A percentile compares a stretch with the other conserved stretches of the same genome.
Evolutionary conservation across 2,888 invertebrate species (phyloP).

Genomic region (Cryptocephalus primarius): DNA sequence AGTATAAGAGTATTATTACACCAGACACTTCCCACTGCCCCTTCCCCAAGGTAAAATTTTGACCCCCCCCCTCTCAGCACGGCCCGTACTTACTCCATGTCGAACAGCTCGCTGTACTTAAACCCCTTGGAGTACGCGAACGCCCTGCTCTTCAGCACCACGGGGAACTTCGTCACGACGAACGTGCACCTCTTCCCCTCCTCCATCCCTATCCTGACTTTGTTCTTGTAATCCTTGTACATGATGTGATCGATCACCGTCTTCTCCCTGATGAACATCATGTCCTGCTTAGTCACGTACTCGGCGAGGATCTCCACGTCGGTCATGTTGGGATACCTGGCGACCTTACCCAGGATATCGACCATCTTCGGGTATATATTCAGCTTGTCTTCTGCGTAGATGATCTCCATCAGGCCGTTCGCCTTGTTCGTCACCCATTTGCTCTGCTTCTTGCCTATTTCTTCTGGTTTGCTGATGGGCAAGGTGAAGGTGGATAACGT

Average conservation of each 20-base stretch:
- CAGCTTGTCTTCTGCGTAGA: constrained; percentile 3
- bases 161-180: constrained; percentile 59
- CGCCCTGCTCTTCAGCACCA: constrained; percentile 54
- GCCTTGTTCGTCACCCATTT: constrained; percentile 59
- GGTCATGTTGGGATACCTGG: constrained; percentile 4
- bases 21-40: too few species aligned
- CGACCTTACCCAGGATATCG: constrained; percentile 8
- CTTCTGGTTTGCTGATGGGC: constrained; percentile 58
- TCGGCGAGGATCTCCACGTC: constrained; percentile 36
- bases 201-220: constrained; percentile 37
- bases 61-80: too few species aligned
- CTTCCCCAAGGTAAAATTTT: too few species aligned
- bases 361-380: constrained; percentile 6
- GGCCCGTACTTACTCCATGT: constrained; percentile 50
- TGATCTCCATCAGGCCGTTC: constrained; percentile 49
- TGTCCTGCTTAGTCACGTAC: constrained; percentile 39
- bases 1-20: too few species aligned
- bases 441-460: constrained; percentile 50
- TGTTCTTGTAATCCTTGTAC: constrained; percentile 57
- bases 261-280: constrained; percentile 59
- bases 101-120: constrained; percentile 48
- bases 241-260: constrained; percentile 58
- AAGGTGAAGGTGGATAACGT: constrained; percentile 76
- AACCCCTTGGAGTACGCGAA: constrained; percentile 62
- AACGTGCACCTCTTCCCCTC: constrained; percentile 63